Base-by-base conservation (phyloP, 2,888 invertebrate species). In the Patella ulyssiponensis region DNA sequence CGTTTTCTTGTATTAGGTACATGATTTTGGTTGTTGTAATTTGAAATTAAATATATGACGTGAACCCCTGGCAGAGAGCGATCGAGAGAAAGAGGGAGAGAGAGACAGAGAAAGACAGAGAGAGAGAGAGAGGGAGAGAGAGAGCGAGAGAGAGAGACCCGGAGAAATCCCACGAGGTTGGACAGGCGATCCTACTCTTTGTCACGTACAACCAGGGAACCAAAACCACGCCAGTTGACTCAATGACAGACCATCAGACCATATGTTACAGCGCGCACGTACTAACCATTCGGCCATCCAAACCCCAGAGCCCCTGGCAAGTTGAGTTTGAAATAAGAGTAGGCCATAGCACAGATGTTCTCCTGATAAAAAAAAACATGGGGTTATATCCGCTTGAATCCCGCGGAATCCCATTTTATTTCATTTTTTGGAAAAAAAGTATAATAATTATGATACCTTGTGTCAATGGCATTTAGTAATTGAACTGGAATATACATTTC, bases 71-170 rank as follows among this genome's bases (percentile, higher is more conserved):
- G 53, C 2, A 69, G 7, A 58, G 33, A 64, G 74, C 15, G 23
- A 53, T 17, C 17, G 12, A 69, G 74, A 33, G 15, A 44, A 69
- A 58, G 15, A 74, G 74, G 44, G 33, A 69, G 74, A 74, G 15
- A 74, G 74, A 73, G n/a, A 73, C 0, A 73, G 9, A 15, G 73
- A 52, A 3, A 53, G 33, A 73, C 54, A 73, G n/a, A n/a, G n/a
- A n/a, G n/a, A 74, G 3, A 58, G 33, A 64, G 74, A 33, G 23
- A 53, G 33, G n/a, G 11, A 69, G 74, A 27, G 15, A 44, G 74
- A 58, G 15, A 74, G 74, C 1, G 33, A 69, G 74, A 69, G 15
- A 74, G 74, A 73, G 20, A 73, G 58, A 58, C 2, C 2, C 0
- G 44, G 12, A n/a, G 73, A 52, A 3, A 53, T 27, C 27, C 3